These are phyloP conservation scores for Lutraria lutraria DNA, from an alignment of 2,888 invertebrate species.

Conservation along the genomic window DNA sequence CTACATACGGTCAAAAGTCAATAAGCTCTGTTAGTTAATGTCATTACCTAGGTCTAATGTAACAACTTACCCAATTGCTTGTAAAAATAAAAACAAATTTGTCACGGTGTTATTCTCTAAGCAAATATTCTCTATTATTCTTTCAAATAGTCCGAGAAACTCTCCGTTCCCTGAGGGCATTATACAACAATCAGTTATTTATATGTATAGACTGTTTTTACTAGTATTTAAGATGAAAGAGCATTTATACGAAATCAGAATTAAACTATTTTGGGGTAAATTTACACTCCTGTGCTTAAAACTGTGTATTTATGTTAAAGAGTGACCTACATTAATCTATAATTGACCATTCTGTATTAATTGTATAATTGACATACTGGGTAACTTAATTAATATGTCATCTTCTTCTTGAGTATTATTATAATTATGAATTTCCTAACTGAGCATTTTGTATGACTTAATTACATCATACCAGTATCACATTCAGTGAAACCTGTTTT, in stretches of 20 bases:
- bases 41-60: constrained; percentile 15
- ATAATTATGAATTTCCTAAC: too few species aligned
- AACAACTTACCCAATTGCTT: constrained; percentile 38
- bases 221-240: constrained; percentile 25
- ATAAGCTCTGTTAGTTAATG: constrained; percentile 34
- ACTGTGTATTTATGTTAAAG: background rate
- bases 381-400: too few species aligned
- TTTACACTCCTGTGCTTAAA: background rate
- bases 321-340: background rate
- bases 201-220: constrained; percentile 30
- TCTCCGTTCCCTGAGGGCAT: constrained; percentile 20
- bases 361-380: too few species aligned
- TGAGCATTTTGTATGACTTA: too few species aligned
- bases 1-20: constrained; percentile 26
- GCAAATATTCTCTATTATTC: constrained; percentile 52
- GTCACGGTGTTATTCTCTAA: constrained; percentile 30
- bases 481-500: too few species aligned
- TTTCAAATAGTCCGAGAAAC: constrained; percentile 41
- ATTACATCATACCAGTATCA: too few species aligned
- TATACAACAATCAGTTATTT: constrained; percentile 35
- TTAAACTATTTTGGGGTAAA: background rate
- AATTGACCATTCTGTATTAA: too few species aligned
- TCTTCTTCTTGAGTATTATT: too few species aligned
- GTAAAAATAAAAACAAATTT: constrained; percentile 66
- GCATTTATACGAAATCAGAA: background rate